A percentile compares a stretch with the other conserved stretches of the same genome.
These are phyloP conservation scores for Gadus macrocephalus DNA, from an alignment of 2,113 vertebrate genomes.

Conservation along the genomic window DNA sequence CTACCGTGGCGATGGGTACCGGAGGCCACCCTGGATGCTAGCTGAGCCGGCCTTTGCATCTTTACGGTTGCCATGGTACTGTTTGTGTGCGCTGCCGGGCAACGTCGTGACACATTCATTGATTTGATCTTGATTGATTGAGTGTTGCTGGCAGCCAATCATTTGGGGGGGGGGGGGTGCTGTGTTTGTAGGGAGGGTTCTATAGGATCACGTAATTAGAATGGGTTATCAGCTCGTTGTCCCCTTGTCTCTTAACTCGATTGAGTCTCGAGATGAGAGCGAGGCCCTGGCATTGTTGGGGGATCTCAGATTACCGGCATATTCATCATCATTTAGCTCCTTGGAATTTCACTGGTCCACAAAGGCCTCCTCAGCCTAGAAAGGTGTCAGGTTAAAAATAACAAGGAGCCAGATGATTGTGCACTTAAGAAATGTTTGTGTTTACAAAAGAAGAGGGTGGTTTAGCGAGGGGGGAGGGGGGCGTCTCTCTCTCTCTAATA, in stretches of 20 bases:
- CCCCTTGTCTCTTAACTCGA: not conserved
- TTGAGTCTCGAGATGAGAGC: not conserved
- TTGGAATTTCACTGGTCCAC: not conserved
- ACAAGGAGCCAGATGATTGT: too few relatives aligned
- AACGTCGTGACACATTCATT: slow-evolving; percentile 23
- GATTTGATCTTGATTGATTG: slow-evolving; percentile 11
- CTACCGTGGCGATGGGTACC: slow-evolving; percentile 20
- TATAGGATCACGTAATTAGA: slow-evolving; percentile 6
- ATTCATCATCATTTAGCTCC: too few relatives aligned
- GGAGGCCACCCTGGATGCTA: slow-evolving; percentile 3
- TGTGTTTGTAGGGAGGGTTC: not conserved
- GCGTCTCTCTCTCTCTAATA: not conserved
- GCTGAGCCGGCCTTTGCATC: slow-evolving; percentile 6
- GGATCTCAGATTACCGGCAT: too few relatives aligned
- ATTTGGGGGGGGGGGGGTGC: not conserved
- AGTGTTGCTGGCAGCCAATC: not conserved
- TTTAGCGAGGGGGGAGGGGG: not conserved
- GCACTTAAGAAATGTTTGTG: not conserved
- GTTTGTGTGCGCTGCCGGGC: slow-evolving; percentile 24
- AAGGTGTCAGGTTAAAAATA: too few relatives aligned
- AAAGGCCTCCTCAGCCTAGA: not conserved
- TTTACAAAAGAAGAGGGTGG: not conserved
- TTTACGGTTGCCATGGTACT: slow-evolving; percentile 14
- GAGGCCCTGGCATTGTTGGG: too few relatives aligned
- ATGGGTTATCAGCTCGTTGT: not conserved